Conservation (phyloP, 2,113 vertebrate genomes). For the Rallus limicola region DNA sequence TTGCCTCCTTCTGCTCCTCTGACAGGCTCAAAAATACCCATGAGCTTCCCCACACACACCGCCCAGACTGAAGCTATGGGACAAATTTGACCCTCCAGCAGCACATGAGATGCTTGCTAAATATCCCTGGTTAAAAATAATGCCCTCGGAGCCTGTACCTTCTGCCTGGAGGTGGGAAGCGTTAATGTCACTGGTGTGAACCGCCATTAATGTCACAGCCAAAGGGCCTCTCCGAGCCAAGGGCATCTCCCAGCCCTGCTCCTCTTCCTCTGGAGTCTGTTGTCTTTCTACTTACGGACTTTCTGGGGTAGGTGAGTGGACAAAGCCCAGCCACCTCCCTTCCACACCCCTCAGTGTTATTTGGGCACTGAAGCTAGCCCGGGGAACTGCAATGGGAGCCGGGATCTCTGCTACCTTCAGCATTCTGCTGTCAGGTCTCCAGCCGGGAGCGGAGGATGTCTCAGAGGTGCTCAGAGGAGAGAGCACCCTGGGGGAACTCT, state of each 20-base stretch:
- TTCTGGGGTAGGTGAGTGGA: neutral
- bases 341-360: neutral
- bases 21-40: neutral
- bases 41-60: neutral
- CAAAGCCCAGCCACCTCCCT: neutral
- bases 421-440: neutral
- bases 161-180: neutral
- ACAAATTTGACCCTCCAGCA: conserved; percentile 11
- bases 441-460: neutral
- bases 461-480: neutral
- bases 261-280: neutral
- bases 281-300: neutral
- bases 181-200: too few relatives aligned
- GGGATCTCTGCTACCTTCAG: neutral
- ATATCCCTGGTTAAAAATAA: neutral
- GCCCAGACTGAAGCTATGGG: conserved; percentile 1
- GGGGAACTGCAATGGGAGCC: rapidly evolving
- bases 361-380: neutral
- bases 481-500: neutral
- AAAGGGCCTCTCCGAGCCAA: neutral
- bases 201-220: too few relatives aligned
- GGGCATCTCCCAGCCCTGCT: neutral
- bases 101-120: neutral
- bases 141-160: neutral
- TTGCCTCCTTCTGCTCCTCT: neutral